Conservation (phyloP, 53 echinoderm and acorn worm genomes). For the Arbacia lixula region DNA sequence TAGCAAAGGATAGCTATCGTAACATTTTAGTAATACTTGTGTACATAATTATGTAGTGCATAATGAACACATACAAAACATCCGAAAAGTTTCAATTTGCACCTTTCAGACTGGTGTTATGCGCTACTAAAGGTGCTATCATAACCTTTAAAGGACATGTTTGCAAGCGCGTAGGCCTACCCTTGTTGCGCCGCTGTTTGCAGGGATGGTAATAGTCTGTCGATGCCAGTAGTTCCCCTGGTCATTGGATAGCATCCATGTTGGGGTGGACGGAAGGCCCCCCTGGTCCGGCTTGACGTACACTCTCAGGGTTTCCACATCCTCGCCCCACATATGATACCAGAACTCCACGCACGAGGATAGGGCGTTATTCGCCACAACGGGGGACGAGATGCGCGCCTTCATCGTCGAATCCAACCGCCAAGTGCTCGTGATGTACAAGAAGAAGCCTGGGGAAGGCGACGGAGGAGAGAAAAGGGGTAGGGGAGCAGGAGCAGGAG, state of each 20-base stretch:
- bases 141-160: too few relatives aligned
- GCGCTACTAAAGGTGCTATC: too few relatives aligned
- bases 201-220: constrained; percentile 60
- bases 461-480: too few relatives aligned
- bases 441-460: constrained; percentile 80
- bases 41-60: too few relatives aligned
- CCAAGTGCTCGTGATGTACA: constrained; percentile 59
- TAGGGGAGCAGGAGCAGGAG: too few relatives aligned
- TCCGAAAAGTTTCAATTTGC: too few relatives aligned
- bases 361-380: background rate
- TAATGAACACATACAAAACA: too few relatives aligned
- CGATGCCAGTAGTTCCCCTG: constrained; percentile 86
- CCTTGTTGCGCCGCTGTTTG: constrained; percentile 22
- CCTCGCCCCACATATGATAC: constrained; percentile 91
- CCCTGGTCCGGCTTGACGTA: constrained; percentile 60
- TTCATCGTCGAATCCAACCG: background rate
- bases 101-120: too few relatives aligned
- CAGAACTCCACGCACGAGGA: constrained; percentile 87
- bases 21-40: too few relatives aligned
- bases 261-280: constrained; percentile 10
- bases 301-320: constrained; percentile 76
- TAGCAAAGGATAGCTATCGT: too few relatives aligned
- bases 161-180: constrained; percentile 59
- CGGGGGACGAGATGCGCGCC: constrained; percentile 80
- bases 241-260: constrained; percentile 58